phyloP scores from a whole-genome alignment of 1,140 invertebrate species.

The Drosophila pachea region DNA sequence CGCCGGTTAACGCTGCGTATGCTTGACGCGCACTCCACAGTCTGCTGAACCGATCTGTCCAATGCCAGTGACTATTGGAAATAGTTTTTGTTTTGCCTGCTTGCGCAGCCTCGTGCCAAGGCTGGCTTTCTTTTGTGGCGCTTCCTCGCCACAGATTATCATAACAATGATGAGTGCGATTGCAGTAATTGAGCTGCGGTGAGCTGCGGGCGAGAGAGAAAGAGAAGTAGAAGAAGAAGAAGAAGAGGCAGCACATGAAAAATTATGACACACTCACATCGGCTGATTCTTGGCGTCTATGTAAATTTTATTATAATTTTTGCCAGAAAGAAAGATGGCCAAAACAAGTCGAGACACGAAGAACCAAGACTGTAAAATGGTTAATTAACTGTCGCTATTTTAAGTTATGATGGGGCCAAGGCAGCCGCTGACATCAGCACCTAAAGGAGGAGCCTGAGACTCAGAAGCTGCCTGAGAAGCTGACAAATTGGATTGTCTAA shows the following conservation, averaged over 20 bases:
- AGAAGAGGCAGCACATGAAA: conserved; percentile 20
- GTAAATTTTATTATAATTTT: conserved; percentile 73
- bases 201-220: too few species aligned
- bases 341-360: conserved; percentile 40
- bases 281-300: conserved; percentile 59
- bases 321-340: conserved; percentile 40
- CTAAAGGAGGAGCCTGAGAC: conserved; percentile 49
- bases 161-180: conserved; percentile 62
- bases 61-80: conserved; percentile 16
- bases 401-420: conserved; percentile 67
- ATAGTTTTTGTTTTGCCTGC: too few species aligned
- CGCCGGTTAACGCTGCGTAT: too few species aligned
- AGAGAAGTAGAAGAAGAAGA: too few species aligned
- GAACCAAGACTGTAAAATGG: conserved; percentile 56
- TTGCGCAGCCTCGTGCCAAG: conserved; percentile 32
- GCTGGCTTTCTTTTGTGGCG: conserved; percentile 48
- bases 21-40: neutral
- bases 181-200: too few species aligned
- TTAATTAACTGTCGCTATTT: conserved; percentile 69
- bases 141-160: conserved; percentile 58
- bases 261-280: conserved; percentile 18
- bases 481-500: conserved; percentile 52
- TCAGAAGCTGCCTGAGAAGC: conserved; percentile 50
- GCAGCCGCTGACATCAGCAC: conserved; percentile 59
- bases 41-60: conserved; percentile 44